phyloP scores from a whole-genome alignment of 2,888 invertebrate genomes.

The Criorhina ranunculi region DNA sequence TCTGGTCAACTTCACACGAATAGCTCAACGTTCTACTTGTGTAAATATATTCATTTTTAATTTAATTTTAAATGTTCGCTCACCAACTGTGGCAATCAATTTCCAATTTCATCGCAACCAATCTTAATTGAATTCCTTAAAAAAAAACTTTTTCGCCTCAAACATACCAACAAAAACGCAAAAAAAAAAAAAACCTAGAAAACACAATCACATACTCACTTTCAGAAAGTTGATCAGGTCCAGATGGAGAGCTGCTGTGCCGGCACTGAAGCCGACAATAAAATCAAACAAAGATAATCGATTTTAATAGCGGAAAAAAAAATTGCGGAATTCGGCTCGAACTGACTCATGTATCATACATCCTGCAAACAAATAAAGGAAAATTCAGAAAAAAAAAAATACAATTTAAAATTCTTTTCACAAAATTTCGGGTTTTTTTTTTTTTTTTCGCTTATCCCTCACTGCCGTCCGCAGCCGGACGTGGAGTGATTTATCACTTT shows the following conservation, averaged over 20 bases:
- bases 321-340: conserved; percentile 19
- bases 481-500: conserved; percentile 57
- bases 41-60: conserved; percentile 45
- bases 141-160: conserved; percentile 32
- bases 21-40: neutral
- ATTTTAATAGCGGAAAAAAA: conserved; percentile 48
- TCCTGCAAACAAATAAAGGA: conserved; percentile 18
- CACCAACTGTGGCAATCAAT: conserved; percentile 62
- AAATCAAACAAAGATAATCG: conserved; percentile 61
- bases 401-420: conserved; percentile 47
- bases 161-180: conserved; percentile 20
- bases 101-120: conserved; percentile 51
- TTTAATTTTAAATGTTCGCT: conserved; percentile 43
- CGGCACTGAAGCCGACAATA: conserved; percentile 34
- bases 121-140: conserved; percentile 51
- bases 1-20: neutral
- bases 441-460: neutral
- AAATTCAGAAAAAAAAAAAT: conserved; percentile 17
- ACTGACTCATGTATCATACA: conserved; percentile 24
- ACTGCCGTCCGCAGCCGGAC: conserved; percentile 11
- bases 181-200: conserved; percentile 15
- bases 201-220: conserved; percentile 25
- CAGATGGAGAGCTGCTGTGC: conserved; percentile 34
- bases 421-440: conserved; percentile 18
- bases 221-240: conserved; percentile 47